phyloP scores from a whole-genome alignment of 2,797 vertebrate species.

The Leucoraja ocellata region DNA sequence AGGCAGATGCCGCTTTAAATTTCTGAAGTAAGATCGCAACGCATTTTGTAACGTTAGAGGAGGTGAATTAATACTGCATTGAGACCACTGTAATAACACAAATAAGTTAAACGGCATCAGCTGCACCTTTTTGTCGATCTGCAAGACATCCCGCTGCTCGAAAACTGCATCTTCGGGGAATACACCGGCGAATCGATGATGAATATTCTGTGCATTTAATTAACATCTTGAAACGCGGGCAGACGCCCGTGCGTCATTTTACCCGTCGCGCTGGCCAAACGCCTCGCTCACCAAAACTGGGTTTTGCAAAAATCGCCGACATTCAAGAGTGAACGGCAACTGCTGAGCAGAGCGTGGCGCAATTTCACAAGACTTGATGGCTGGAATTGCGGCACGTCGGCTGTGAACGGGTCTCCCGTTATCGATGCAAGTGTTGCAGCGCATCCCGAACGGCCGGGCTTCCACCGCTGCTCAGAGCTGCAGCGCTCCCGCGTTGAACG shows the following conservation, averaged over 20 bases:
- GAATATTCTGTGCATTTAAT: not conserved
- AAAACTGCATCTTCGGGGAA: not conserved
- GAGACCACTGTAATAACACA: too few relatives aligned
- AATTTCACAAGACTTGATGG: slow-evolving; percentile 28
- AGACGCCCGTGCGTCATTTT: not conserved
- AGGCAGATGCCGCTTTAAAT: not conserved
- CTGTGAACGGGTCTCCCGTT: not conserved
- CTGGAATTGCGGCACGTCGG: not conserved
- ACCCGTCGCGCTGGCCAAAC: not conserved
- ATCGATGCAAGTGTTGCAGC: not conserved
- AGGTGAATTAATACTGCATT: not conserved
- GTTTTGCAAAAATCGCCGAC: not conserved
- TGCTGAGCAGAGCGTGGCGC: slow-evolving; percentile 27
- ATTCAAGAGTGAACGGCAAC: not conserved
- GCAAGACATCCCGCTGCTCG: not conserved
- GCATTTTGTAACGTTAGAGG: not conserved
- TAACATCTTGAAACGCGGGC: not conserved
- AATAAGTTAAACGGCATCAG: not conserved
- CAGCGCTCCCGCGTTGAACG: not conserved
- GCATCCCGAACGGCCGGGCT: too few relatives aligned
- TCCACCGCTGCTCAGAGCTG: not conserved
- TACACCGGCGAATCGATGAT: not conserved
- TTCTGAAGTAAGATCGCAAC: not conserved
- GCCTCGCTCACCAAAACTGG: not conserved
- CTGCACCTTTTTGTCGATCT: not conserved